These are phyloP conservation scores for Metellina segmentata DNA, from an alignment of 2,888 invertebrate species.

Conservation along the genomic window DNA sequence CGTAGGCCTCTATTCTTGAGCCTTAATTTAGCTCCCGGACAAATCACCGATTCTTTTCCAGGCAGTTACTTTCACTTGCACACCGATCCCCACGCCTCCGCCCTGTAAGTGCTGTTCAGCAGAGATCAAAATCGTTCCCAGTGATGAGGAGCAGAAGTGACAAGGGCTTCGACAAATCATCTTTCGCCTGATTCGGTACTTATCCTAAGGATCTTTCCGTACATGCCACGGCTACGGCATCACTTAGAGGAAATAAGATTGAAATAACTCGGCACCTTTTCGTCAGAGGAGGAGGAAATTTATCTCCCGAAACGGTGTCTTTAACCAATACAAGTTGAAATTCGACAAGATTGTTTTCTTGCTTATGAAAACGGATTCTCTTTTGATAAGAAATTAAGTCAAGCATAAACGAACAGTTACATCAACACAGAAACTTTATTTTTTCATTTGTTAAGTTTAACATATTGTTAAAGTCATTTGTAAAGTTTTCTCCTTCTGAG, in stretches of 20 bases:
- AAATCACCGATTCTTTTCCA: conserved; percentile 77
- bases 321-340: conserved; percentile 6
- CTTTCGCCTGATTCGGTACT: conserved; percentile 58
- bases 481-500: too few species aligned
- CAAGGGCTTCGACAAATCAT: conserved; percentile 71
- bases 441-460: too few species aligned
- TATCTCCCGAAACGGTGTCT: background rate
- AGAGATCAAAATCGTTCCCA: conserved; percentile 59
- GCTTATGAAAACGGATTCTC: conserved; percentile 14
- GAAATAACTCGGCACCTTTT: background rate
- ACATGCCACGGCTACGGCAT: background rate
- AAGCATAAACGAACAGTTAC: too few species aligned
- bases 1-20: conserved; percentile 68
- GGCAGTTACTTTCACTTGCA: conserved; percentile 76
- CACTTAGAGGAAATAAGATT: background rate
- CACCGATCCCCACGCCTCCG: conserved; percentile 32
- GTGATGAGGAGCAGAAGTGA: conserved; percentile 69
- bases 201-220: conserved; percentile 18
- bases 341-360: conserved; percentile 1
- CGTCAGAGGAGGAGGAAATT: background rate
- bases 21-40: conserved; percentile 73
- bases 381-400: background rate
- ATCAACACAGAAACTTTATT: too few species aligned
- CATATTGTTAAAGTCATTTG: too few species aligned
- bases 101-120: conserved; percentile 34